Conservation (phyloP, 2,888 invertebrate species). For the Hypomecis atomaria region DNA sequence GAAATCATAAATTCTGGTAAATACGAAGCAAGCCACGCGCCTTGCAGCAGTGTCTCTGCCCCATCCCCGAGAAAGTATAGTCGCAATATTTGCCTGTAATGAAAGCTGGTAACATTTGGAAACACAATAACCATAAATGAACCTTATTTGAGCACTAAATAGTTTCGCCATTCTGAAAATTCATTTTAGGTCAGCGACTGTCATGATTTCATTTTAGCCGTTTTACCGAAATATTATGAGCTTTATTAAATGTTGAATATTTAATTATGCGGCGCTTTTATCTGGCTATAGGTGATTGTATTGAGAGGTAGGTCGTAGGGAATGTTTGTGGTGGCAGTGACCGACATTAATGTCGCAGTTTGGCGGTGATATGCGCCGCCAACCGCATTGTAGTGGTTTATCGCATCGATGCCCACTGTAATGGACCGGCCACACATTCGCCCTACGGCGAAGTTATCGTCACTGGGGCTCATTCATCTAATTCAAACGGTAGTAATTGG, state of each 20-base stretch:
- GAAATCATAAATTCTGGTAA: slow-evolving; percentile 79
- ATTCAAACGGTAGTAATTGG: too few relatives aligned
- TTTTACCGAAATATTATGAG: slow-evolving; percentile 8
- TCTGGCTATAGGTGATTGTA: not conserved
- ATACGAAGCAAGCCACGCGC: slow-evolving; percentile 60
- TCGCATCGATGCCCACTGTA: slow-evolving; percentile 27
- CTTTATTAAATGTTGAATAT: not conserved
- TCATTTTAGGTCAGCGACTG: slow-evolving; percentile 16
- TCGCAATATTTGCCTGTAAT: slow-evolving; percentile 45
- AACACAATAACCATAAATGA: slow-evolving; percentile 50
- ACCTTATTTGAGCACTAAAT: slow-evolving; percentile 23
- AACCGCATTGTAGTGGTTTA: slow-evolving; percentile 55
- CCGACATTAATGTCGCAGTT: slow-evolving; percentile 56
- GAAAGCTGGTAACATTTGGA: slow-evolving; percentile 54
- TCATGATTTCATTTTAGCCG: slow-evolving; percentile 4
- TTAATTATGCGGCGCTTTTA: not conserved
- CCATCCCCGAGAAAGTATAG: slow-evolving; percentile 45
- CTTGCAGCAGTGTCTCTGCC: slow-evolving; percentile 49
- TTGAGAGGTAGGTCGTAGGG: slow-evolving; percentile 4
- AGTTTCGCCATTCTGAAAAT: slow-evolving; percentile 40
- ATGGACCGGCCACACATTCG: too few relatives aligned
- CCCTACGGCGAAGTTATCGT: too few relatives aligned
- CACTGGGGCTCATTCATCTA: too few relatives aligned
- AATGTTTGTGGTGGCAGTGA: slow-evolving; percentile 55
- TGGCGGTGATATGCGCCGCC: slow-evolving; percentile 49